Percentiles rank a stretch among this genome's conserved stretches.
phyloP scores from a whole-genome alignment of 2,113 vertebrate species.

The cat (Felis catus) region F.catus_Fca126_mat1.0 CM031417.1:143848501-143849000 shows the following conservation, averaged over 20 bases:
- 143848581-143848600: background rate
- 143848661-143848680: background rate
- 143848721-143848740: background rate
- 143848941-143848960: background rate
- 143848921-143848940: fast-evolving
- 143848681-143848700: background rate
- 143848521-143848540: too few relatives aligned
- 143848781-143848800: background rate
- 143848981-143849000: background rate
- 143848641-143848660: background rate
- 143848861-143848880: background rate
- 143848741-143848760: background rate
- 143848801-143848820: background rate
- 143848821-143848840: background rate
- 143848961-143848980: background rate
- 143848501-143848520: too few relatives aligned
- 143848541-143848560: too few relatives aligned
- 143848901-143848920: background rate
- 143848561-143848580: too few relatives aligned
- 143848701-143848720: background rate
- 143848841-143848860: background rate
- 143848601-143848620: background rate
- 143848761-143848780: background rate
- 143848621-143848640: too few relatives aligned
- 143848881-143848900: background rate